Base-by-base conservation (phyloP, 2,888 invertebrate genomes). In the Aspidiotus destructor region DNA sequence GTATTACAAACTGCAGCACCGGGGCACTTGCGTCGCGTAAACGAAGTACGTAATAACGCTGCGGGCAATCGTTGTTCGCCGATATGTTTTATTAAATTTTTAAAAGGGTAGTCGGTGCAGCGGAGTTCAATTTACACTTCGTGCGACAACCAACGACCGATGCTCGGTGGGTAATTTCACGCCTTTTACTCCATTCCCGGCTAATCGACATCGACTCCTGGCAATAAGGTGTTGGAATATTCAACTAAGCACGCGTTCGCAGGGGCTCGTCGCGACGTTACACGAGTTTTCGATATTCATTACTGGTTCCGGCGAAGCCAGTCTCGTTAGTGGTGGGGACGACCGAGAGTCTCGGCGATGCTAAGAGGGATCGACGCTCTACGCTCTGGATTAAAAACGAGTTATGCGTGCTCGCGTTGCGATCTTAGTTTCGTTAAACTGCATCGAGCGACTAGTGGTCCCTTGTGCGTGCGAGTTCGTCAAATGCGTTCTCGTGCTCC, bases 221-320 rank as follows among this genome's bases (percentile, higher is more conserved):
- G 57, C n/a, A 44, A 8, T 52, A 62, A 28, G 53, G 63, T 63
- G 63, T 63, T 54, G 13, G 54, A 63, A 54, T 53, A 54, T 52
- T 63, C 7, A 16, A 16, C 54, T 63, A 63, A 9, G 10, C 54
- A 1, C 9, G 1, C 9, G 11, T 63, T 63, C 16, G 63, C 52
- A 63, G 63, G 63, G 7, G 54, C 55, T 41, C 8, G 44, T 28
- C 28, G 28, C 28, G 28, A 28, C 28, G 28, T 28, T 28, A 28
- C 28, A 28, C 28, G 2, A n/a, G 28, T 3, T 28, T 28, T 28
- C 62, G 62, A 17, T 54, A 11, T 48, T 48, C 48, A 48, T n/a
- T 16, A 16, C 61, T 16, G 44, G 61, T 28, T 63, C 54, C 62
- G 41, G 52, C 16, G 63, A 63, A 53, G 63, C 28, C 54, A n/a